Evolutionary conservation across 2,113 vertebrate genomes (phyloP), one percentile per base, ranked within the genome.

Genomic region (Thinocorus orbignyianus): DNA sequence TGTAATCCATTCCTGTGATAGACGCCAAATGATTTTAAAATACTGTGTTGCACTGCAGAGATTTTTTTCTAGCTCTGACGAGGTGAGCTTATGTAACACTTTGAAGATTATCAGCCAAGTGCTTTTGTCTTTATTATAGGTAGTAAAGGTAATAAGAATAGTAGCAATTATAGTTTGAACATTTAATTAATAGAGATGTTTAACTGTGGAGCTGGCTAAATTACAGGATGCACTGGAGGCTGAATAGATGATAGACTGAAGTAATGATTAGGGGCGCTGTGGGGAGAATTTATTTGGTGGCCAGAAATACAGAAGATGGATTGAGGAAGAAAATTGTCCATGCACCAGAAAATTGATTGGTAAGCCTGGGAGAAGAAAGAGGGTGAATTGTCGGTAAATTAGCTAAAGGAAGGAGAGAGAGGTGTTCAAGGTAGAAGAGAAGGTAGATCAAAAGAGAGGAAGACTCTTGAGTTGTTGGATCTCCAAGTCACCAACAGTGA

Each of bases 1-100:
- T 84, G 51, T 74, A 97, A 96, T 95, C 51, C 42, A 74, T 91
- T 92, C 66, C 61, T 79, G 57, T 92, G 46, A 88, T 82, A 97
- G 39, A 31, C 92, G 66, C n/a, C 51, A 97, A 81, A 76, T 49
- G 33, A 80, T 82, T 91, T 89, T 83, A 44, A 94, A 94, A 91
- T 83, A 37, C 4, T 16, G 9, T 26, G 25, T 81, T 70, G 19
- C 64, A 72, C 24, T 81, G 20, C 33, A 90, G 26, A 85, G 14
- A 24, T 28, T 91, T 92, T 88, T 94, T 80, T 93, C 24, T 86
- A 68, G 11, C 17, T 95, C 70, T 73, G 58, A 26, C 57, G 20
- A 28, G 55, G 8, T 55, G n/a, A 62, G n/a, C 86, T 93, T 79
- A 60, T 77, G 68, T 74, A 81, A 69, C 35, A 79, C 6, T 25